These are phyloP conservation scores for Cremastinae sp. DNA, from an alignment of 2,888 invertebrate genomes.

Conservation along the genomic window DNA sequence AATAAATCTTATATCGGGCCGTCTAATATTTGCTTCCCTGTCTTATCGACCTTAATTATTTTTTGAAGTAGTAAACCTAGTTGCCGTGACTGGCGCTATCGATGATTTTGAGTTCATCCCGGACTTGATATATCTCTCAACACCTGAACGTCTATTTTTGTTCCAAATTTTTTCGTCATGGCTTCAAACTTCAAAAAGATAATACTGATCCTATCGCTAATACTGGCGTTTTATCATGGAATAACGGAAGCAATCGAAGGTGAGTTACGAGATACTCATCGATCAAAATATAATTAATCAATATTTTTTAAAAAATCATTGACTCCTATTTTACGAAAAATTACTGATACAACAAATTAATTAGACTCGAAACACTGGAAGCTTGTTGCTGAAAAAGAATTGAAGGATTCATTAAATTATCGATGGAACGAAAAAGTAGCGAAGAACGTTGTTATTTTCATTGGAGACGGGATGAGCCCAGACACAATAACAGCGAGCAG, in stretches of 20 bases:
- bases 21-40: no score
- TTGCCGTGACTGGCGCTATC: no score
- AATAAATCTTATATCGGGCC: no score
- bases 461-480: slow-evolving; percentile 96
- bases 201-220: slow-evolving; percentile 16
- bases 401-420: slow-evolving; percentile 83
- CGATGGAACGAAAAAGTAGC: slow-evolving; percentile 84
- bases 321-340: background rate
- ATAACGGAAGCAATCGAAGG: slow-evolving; percentile 37
- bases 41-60: no score
- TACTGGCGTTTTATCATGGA: slow-evolving; percentile 2
- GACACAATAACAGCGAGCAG: slow-evolving; percentile 91
- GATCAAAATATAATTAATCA: background rate
- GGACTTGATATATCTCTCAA: background rate
- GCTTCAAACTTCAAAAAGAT: background rate
- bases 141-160: background rate
- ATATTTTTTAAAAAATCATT: background rate
- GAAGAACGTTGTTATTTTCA: slow-evolving; percentile 91
- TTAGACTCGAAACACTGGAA: slow-evolving; percentile 80
- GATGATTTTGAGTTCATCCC: background rate
- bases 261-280: slow-evolving; percentile 7
- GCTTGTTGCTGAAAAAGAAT: slow-evolving; percentile 76
- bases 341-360: background rate
- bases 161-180: slow-evolving; percentile 19
- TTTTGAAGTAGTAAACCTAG: no score